Percentiles rank a stretch among this genome's conserved stretches.
phyloP scores from a whole-genome alignment of 2,113 vertebrate species.

The Trogon surrucura region DNA sequence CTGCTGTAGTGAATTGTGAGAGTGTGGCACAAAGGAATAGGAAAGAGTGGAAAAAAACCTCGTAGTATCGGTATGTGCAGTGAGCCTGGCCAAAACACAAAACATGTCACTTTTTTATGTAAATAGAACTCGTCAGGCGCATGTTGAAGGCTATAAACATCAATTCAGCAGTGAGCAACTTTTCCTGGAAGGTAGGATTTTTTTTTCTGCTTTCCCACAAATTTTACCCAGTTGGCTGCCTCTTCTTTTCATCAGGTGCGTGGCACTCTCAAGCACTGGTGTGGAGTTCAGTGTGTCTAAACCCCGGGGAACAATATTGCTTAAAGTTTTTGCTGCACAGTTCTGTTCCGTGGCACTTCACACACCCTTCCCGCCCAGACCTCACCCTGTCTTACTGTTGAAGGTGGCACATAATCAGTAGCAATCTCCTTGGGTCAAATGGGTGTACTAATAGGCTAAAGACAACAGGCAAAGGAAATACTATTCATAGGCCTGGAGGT shows the following conservation, averaged over 20 bases:
- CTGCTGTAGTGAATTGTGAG: neutral
- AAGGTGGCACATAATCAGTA: neutral
- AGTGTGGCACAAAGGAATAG: neutral
- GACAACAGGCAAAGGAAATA: conserved; percentile 46
- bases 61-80: neutral
- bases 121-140: neutral
- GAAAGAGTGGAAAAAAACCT: neutral
- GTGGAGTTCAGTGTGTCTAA: neutral
- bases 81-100: neutral
- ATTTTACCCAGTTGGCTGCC: neutral
- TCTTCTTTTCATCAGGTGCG: neutral
- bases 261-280: neutral
- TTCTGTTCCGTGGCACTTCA: neutral
- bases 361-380: conserved; percentile 6
- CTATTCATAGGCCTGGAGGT: conserved; percentile 23
- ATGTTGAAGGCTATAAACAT: neutral
- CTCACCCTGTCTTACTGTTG: neutral
- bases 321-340: neutral
- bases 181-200: neutral
- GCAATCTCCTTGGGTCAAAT: neutral
- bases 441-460: conserved; percentile 44
- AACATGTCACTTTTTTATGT: neutral
- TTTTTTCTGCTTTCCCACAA: neutral
- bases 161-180: neutral
- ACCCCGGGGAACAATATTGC: neutral